phyloP scores from a whole-genome alignment of 2,797 vertebrate genomes.

The Thalassophryne amazonica region DNA sequence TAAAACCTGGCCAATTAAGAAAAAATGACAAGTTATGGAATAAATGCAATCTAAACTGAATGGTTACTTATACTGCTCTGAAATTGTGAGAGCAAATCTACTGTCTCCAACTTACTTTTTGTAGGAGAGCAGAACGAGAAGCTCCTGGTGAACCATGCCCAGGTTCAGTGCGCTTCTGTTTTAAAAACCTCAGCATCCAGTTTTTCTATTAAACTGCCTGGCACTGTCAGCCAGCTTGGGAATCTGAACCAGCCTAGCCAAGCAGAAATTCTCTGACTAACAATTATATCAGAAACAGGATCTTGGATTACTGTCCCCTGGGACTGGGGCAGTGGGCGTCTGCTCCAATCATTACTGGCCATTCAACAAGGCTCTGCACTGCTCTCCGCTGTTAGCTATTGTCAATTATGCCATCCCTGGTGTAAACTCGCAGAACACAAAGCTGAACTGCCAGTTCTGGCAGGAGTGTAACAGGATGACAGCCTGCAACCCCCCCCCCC shows the following conservation, averaged over 20 bases:
- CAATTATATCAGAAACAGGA: constrained; percentile 90
- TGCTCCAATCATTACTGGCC: constrained; percentile 86
- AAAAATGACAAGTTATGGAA: constrained; percentile 52
- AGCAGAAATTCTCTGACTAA: constrained; percentile 89
- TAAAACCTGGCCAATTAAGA: constrained; percentile 82
- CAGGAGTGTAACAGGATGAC: constrained; percentile 80
- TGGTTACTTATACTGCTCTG: no score
- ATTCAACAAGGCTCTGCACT: constrained; percentile 83
- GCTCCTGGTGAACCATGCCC: constrained; percentile 77
- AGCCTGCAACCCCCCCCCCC: constrained; percentile 52
- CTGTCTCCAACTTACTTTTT: constrained; percentile 59
- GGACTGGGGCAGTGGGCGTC: constrained; percentile 81
- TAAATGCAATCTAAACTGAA: constrained; percentile 11
- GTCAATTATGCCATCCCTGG: constrained; percentile 86
- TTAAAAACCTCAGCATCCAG: constrained; percentile 84
- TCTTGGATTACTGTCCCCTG: constrained; percentile 84
- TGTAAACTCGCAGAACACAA: constrained; percentile 83
- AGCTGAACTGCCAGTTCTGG: constrained; percentile 83
- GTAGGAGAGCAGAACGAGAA: constrained; percentile 65
- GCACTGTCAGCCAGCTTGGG: constrained; percentile 87
- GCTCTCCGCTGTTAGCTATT: constrained; percentile 84
- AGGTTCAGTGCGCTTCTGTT: constrained; percentile 82
- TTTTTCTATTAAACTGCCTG: constrained; percentile 88
- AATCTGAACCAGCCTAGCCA: constrained; percentile 82
- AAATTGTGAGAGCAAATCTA: constrained; percentile 51